These are phyloP conservation scores for Dasyornis broadbenti DNA, from an alignment of 2,113 vertebrate species.

Conservation along the genomic window DNA sequence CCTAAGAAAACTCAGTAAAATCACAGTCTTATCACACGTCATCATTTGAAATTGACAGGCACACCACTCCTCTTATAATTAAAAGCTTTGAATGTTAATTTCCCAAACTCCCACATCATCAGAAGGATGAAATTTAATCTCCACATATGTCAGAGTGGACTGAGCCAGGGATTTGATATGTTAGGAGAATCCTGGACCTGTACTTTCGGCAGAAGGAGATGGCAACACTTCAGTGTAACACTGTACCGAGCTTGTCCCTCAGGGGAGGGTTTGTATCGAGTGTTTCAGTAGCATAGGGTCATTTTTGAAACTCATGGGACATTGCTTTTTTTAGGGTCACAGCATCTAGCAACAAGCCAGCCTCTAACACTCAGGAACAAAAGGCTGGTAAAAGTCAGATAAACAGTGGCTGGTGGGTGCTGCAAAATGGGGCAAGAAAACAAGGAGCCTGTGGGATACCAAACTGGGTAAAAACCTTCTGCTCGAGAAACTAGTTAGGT, in stretches of 20 bases:
- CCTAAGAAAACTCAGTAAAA: not conserved
- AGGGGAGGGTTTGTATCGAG: not conserved
- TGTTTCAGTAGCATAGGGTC: not conserved
- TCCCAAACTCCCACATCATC: not conserved
- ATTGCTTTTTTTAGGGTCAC: not conserved
- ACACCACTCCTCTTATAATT: not conserved
- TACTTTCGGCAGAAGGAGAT: not conserved
- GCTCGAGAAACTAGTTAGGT: not conserved
- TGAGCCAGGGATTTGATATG: not conserved
- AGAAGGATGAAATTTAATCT: not conserved
- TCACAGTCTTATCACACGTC: not conserved
- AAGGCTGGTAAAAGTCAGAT: not conserved
- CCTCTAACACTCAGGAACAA: not conserved
- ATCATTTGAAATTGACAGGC: not conserved
- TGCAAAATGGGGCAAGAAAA: not conserved
- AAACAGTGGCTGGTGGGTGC: not conserved
- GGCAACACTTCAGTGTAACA: not conserved
- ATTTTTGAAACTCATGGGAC: not conserved
- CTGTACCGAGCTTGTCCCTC: not conserved
- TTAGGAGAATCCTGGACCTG: not conserved
- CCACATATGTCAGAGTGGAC: not conserved
- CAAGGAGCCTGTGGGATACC: not conserved
- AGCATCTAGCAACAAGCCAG: not conserved
- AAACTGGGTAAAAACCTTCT: not conserved
- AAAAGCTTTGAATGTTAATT: constrained; percentile 20